Evolutionary conservation across 2,113 vertebrate genomes (phyloP).

Genomic region (Anhinga anhinga): DNA sequence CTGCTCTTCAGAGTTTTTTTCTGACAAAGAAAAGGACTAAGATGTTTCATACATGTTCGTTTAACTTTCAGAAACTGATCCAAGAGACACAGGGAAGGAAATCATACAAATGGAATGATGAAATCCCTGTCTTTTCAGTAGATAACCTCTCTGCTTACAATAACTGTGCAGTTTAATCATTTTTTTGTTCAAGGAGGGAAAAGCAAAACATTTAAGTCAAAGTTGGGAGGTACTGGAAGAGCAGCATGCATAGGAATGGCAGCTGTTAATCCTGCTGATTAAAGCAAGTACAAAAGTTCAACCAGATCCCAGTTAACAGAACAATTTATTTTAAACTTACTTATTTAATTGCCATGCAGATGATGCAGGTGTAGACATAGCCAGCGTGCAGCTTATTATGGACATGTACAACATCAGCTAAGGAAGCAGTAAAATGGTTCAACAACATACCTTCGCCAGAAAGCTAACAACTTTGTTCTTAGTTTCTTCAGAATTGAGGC

Average conservation of each 20-base stretch:
- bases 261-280: neutral
- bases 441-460: conserved; percentile 86
- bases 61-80: neutral
- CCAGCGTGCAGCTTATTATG: neutral
- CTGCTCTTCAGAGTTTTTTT: neutral
- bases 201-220: neutral
- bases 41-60: neutral
- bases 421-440: neutral
- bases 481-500: conserved; percentile 83
- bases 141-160: neutral
- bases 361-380: neutral
- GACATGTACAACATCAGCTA: neutral
- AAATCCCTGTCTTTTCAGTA: neutral
- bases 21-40: neutral
- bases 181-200: neutral
- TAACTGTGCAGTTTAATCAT: neutral
- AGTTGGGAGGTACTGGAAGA: neutral
- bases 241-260: neutral
- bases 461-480: conserved; percentile 88
- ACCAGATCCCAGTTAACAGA: neutral
- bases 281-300: neutral
- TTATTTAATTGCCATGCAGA: neutral
- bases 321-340: neutral
- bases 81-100: neutral
- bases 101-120: neutral